Conservation (phyloP, 2,113 vertebrate species). For the Turnix velox region DNA sequence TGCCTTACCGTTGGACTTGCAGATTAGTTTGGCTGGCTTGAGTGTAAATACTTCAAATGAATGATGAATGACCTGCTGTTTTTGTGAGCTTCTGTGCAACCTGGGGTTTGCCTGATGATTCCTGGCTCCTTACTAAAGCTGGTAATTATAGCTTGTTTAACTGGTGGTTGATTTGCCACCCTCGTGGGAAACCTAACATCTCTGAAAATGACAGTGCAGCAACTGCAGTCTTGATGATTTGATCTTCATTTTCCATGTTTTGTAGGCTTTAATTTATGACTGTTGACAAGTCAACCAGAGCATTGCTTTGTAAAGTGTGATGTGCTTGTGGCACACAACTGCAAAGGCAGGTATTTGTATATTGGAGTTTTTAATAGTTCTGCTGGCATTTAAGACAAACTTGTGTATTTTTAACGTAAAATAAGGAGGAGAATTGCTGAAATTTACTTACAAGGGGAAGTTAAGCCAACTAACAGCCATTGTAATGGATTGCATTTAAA, state of each 20-base stretch:
- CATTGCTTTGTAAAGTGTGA: background rate
- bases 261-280: background rate
- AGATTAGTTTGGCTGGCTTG: slow-evolving; percentile 1
- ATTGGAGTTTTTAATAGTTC: background rate
- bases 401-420: background rate
- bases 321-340: background rate
- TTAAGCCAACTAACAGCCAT: background rate
- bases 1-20: slow-evolving; percentile 10
- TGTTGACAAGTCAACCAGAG: background rate
- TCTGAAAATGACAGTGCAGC: background rate
- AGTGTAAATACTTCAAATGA: background rate
- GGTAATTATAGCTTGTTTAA: slow-evolving; percentile 15
- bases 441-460: background rate
- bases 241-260: background rate
- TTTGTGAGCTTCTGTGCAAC: background rate
- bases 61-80: background rate
- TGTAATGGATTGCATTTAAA: background rate
- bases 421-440: background rate
- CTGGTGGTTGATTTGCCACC: background rate
- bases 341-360: background rate
- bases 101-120: background rate
- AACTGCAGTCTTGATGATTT: background rate
- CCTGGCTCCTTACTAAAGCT: background rate
- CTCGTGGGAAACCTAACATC: background rate
- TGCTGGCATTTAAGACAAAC: background rate